A percentile compares a stretch with the other conserved stretches of the same genome.
These are phyloP conservation scores for Glandiceps talaboti DNA, from an alignment of 53 echinoderm and acorn worm genomes.

Conservation along the genomic window DNA sequence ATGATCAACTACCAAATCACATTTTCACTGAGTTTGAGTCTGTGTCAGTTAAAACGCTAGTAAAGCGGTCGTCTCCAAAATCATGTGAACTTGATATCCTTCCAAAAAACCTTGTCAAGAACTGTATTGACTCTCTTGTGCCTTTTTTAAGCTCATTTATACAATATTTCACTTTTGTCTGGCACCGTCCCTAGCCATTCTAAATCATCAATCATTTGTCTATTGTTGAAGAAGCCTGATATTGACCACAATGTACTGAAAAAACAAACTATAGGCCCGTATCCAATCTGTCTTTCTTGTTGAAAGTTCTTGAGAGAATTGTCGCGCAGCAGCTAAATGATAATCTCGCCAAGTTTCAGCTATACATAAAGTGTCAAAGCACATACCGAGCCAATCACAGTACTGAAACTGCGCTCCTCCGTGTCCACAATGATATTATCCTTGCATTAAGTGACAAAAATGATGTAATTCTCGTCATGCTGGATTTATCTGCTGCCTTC, in stretches of 20 bases:
- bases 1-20: neutral
- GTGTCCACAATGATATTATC: constrained; percentile 13
- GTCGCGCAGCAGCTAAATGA: neutral
- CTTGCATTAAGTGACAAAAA: constrained; percentile 7
- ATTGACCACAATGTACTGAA: constrained; percentile 6
- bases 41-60: neutral
- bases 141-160: constrained; percentile 11
- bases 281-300: constrained; percentile 24
- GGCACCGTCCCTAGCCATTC: constrained; percentile 19
- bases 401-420: neutral
- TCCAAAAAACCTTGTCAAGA: neutral
- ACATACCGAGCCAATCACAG: constrained; percentile 6
- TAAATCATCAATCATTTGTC: constrained; percentile 12
- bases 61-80: neutral
- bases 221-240: constrained; percentile 13
- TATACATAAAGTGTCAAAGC: neutral
- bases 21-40: neutral
- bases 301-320: constrained; percentile 9
- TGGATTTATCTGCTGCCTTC: constrained; percentile 20
- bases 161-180: constrained; percentile 16
- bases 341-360: neutral
- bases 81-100: neutral
- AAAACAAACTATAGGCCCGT: constrained; percentile 36
- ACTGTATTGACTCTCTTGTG: too few relatives aligned
- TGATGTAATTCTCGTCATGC: constrained; percentile 9